Conservation (phyloP, 2,888 invertebrate species). For the Lasioglossum lativentre region DNA sequence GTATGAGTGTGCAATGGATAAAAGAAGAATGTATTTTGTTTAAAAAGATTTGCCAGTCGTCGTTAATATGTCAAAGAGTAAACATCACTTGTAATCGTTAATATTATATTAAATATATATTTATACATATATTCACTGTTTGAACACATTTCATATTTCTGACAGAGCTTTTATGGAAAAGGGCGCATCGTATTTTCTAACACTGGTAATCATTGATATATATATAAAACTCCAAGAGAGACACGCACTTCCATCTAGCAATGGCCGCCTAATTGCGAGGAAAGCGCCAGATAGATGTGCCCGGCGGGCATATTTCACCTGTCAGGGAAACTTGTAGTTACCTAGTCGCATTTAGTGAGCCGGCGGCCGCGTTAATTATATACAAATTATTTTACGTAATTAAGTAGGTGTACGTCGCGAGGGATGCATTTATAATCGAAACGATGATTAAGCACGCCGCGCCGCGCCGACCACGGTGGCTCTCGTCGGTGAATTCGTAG, state of each 20-base stretch:
- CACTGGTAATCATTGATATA: background rate
- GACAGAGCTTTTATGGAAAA: background rate
- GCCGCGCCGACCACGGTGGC: background rate
- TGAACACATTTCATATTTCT: too few species aligned
- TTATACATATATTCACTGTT: too few species aligned
- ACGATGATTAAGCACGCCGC: constrained; percentile 30
- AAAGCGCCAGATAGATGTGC: constrained; percentile 6
- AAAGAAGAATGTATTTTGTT: too few species aligned
- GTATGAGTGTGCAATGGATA: too few species aligned
- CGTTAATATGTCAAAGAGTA: too few species aligned
- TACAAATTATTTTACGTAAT: constrained; percentile 61
- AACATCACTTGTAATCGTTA: too few species aligned
- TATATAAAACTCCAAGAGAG: background rate
- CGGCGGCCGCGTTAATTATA: constrained; percentile 34
- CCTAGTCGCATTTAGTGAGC: constrained; percentile 27
- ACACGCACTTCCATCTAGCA: background rate
- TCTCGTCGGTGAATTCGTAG: background rate
- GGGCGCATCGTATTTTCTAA: background rate
- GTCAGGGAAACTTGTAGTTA: constrained; percentile 33
- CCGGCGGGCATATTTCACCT: constrained; percentile 33
- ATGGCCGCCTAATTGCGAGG: background rate
- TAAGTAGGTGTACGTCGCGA: constrained; percentile 31
- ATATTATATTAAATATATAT: too few species aligned
- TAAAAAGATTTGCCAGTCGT: too few species aligned
- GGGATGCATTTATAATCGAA: constrained; percentile 51